A percentile compares a stretch with the other conserved stretches of the same genome.
phyloP scores from a whole-genome alignment of 2,888 invertebrate genomes.

The Melinopterus prodromus region DNA sequence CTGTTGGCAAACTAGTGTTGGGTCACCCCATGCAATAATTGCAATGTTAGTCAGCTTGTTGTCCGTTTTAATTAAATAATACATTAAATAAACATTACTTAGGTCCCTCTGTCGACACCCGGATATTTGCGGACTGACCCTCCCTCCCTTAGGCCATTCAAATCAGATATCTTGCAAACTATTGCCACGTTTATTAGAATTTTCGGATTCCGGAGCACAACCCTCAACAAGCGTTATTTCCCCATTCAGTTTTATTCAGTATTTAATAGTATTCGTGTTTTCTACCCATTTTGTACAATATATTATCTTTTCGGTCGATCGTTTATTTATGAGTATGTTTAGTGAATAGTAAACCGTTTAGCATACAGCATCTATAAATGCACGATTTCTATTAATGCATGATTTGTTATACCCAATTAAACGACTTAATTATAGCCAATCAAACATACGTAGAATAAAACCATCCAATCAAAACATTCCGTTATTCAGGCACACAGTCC shows the following conservation, averaged over 20 bases:
- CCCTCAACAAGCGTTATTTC: neutral
- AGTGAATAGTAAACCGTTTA: too few species aligned
- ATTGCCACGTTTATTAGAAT: neutral
- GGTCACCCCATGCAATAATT: too few species aligned
- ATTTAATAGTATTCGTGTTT: neutral
- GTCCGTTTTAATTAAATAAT: neutral
- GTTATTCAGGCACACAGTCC: too few species aligned
- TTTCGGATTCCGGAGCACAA: neutral
- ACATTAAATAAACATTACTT: neutral
- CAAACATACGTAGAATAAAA: too few species aligned
- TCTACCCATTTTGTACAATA: neutral
- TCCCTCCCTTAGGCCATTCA: neutral
- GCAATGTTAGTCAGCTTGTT: too few species aligned
- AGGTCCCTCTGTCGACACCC: neutral
- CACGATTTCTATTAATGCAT: too few species aligned
- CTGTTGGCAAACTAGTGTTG: too few species aligned
- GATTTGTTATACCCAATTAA: too few species aligned
- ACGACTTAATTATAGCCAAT: too few species aligned
- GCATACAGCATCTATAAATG: too few species aligned
- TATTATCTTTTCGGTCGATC: neutral
- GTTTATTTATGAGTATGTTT: too few species aligned
- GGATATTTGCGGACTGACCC: neutral
- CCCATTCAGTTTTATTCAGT: neutral
- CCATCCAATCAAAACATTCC: too few species aligned
- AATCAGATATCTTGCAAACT: neutral